Base-by-base conservation (phyloP, 2,888 invertebrate genomes). In the Leptinotarsa tumamoca region DNA sequence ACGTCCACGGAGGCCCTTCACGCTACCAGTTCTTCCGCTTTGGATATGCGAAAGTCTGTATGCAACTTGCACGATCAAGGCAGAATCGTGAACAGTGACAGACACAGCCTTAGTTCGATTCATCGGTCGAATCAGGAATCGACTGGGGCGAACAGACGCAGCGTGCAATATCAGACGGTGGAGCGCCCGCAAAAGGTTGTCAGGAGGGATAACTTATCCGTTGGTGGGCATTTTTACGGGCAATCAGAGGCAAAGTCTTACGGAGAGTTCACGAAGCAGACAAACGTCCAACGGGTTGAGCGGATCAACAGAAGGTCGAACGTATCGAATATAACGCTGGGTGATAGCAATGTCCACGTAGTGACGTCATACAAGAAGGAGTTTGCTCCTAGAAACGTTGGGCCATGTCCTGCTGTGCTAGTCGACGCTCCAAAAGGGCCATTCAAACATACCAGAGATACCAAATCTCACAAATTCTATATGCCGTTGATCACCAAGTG, bases 391-490 rank as follows among this genome's bases (percentile, higher is more conserved):
- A 91, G 93, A 79, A 93, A 93, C 80, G 89, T 89, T 50, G 94
- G 95, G 71, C 94, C 95, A 1, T 96, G 96, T 87, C 95, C 95
- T 0, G 96, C 95, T 52, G 91, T 95, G 51, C 90, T 95, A 79
- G 91, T 96, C 72, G 94, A 95, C 84, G 91, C 93, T 56, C 92
- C 94, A 74, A 91, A 92, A 79, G 93, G 95, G 74, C 94, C 94
- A 21, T 96, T 94, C 88, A 95, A 95, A 87, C 95, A 96, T 85
- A 95, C 95, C 43, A 91, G 95, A 79, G 95, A 96, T 87, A 95
- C 96, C 15, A 94, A 93, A 82, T 93, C 95, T 85, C 96, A 96
- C 88, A 95, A 95, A 87, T 96, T 95, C 87, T 96, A 95, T 87
- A 91, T 94, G 86, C 91, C 94, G 3, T 92, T 92, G 86, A 90